Evolutionary conservation across 2,797 vertebrate genomes (phyloP).

Genomic region (Artibeus jamaicensis): DNA sequence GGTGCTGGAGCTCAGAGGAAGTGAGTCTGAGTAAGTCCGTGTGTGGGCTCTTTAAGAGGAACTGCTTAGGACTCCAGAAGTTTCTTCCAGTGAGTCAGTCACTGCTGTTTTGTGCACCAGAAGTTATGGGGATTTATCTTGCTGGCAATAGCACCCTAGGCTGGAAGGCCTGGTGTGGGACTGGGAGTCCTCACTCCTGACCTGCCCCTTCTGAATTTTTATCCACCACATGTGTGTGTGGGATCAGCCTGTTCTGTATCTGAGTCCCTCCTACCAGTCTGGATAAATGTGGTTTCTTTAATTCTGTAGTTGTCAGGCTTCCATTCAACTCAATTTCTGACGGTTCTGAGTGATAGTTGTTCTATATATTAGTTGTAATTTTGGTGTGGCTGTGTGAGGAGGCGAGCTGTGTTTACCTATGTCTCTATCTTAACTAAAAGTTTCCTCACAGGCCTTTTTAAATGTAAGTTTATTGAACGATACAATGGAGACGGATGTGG

Average conservation of each 20-base stretch:
- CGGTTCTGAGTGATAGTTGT: not conserved
- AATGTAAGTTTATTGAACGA: not conserved
- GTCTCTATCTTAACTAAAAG: not conserved
- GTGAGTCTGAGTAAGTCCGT: no score
- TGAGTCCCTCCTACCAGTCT: not conserved
- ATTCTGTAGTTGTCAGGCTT: not conserved
- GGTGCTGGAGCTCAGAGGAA: not conserved
- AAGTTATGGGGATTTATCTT: not conserved
- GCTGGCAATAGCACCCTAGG: not conserved
- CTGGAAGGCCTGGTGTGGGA: not conserved
- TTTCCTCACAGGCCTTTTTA: not conserved
- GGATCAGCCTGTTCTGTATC: not conserved
- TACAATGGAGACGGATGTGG: not conserved
- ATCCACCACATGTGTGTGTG: not conserved
- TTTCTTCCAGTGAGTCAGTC: not conserved
- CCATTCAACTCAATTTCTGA: not conserved
- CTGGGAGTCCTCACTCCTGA: not conserved
- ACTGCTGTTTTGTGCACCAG: not conserved
- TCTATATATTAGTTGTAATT: not conserved
- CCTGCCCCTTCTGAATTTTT: not conserved
- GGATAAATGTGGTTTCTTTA: not conserved
- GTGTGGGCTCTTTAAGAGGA: not conserved
- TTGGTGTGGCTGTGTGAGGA: not conserved
- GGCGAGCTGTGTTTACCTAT: not conserved
- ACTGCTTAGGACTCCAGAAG: not conserved